Evolutionary conservation across 1,140 invertebrate genomes (phyloP).

Genomic region (Galendromus occidentalis): DNA sequence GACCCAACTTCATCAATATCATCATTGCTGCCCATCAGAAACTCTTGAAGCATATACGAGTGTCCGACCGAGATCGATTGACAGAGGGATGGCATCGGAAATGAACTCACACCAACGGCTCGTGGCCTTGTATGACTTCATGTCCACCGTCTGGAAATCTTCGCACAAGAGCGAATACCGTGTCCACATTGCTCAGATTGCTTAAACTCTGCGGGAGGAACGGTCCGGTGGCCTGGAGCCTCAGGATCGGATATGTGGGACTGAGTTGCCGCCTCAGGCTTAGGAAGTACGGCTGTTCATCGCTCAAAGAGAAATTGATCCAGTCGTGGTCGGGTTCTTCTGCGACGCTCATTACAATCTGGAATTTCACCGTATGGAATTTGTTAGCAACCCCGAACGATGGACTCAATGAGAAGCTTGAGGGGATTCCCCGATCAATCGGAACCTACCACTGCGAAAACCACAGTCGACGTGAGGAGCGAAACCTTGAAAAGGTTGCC

Average conservation of each 20-base stretch:
- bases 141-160: conserved; percentile 10
- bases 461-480: neutral
- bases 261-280: neutral
- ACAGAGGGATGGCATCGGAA: neutral
- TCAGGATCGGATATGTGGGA: conserved; percentile 10
- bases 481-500: neutral
- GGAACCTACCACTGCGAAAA: neutral
- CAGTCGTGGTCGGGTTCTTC: conserved; percentile 16
- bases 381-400: neutral
- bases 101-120: conserved; percentile 7
- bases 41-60: no score
- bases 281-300: conserved; percentile 13
- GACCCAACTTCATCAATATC: neutral
- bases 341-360: conserved; percentile 18
- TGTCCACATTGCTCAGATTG: conserved; percentile 8
- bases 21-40: no score
- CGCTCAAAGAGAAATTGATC: conserved; percentile 16
- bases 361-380: neutral
- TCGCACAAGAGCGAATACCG: conserved; percentile 15
- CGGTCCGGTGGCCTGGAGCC: conserved; percentile 11
- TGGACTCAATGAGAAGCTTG: neutral
- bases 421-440: no score
- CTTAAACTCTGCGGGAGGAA: conserved; percentile 13
- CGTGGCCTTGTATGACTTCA: conserved; percentile 9
- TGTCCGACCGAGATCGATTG: no score